Evolutionary conservation across 2,113 vertebrate genomes (phyloP).

Genomic region (Gymnorhina tibicen): DNA sequence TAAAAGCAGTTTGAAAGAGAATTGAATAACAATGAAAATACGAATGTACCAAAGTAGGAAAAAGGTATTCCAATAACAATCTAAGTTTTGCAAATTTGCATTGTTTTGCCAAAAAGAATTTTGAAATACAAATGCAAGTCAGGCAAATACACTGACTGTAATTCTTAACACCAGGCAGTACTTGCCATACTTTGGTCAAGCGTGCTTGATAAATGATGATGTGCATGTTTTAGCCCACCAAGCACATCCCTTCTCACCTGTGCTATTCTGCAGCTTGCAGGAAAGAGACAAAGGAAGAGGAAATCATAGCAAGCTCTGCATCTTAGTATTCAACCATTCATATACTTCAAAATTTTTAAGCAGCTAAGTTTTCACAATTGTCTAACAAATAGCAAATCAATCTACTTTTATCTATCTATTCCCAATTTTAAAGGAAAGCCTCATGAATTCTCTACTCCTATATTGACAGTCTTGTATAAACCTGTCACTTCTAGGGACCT

Average conservation of each 20-base stretch:
- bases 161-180: background rate
- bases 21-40: background rate
- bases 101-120: background rate
- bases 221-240: background rate
- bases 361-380: background rate
- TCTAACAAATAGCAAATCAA: background rate
- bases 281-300: background rate
- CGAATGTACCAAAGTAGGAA: background rate
- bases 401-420: background rate
- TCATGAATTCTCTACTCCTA: background rate
- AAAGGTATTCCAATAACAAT: background rate
- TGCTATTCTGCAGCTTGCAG: background rate
- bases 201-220: background rate
- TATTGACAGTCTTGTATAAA: background rate
- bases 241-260: background rate
- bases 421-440: background rate
- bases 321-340: background rate
- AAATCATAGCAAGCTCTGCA: background rate
- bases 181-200: background rate
- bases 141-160: background rate
- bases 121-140: background rate
- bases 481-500: no score
- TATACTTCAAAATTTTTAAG: background rate
- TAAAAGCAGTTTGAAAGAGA: background rate
- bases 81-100: background rate